Percentiles rank a stretch among this genome's conserved stretches.
phyloP scores from a whole-genome alignment of 2,797 vertebrate species.

The Hippocampus kuda region DNA sequence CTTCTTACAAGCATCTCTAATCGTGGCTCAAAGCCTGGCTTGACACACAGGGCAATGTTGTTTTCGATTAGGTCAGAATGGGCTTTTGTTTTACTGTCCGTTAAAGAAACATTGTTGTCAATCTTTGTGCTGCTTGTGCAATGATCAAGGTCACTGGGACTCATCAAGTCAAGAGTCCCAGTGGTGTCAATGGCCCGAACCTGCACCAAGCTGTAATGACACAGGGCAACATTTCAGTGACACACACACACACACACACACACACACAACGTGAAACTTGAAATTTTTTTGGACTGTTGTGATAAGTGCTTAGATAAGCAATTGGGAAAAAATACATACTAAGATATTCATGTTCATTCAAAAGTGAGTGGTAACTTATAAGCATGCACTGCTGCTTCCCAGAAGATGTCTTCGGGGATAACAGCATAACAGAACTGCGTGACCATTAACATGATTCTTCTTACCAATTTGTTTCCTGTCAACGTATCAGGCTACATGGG shows the following conservation, averaged over 20 bases:
- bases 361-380: neutral
- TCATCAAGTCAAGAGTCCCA: conserved; percentile 13
- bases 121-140: conserved; percentile 15
- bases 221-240: conserved; percentile 20
- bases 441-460: neutral
- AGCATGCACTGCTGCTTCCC: neutral
- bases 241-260: neutral
- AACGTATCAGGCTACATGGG: neutral
- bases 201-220: conserved; percentile 46
- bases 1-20: conserved; percentile 46
- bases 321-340: neutral
- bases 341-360: neutral
- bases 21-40: conserved; percentile 40
- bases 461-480: neutral
- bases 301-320: too few relatives aligned
- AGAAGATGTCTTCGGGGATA: neutral
- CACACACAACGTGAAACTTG: neutral
- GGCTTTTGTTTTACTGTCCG: conserved; percentile 23
- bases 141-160: conserved; percentile 49
- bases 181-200: conserved; percentile 22
- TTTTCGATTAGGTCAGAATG: conserved; percentile 21
- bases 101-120: conserved; percentile 15
- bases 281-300: neutral
- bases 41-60: conserved; percentile 29
- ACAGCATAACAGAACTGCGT: neutral